Evolutionary conservation across 2,797 vertebrate species (phyloP).

Genomic region (Gymnocypris eckloni): DNA sequence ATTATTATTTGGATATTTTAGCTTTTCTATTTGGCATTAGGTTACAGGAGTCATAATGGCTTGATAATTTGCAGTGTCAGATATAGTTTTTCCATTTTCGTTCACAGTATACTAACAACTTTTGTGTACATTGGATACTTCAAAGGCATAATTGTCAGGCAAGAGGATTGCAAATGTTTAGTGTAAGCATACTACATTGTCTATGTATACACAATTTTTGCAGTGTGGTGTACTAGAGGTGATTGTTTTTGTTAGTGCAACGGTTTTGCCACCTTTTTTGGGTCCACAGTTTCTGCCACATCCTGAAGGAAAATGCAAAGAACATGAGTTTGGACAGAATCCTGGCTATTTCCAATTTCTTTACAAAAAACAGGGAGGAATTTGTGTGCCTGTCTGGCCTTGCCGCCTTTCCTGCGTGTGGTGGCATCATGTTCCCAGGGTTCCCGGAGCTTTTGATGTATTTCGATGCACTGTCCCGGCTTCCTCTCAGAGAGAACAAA

Average conservation of each 20-base stretch:
- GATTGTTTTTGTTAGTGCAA: slow-evolving; percentile 2
- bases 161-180: neutral
- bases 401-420: slow-evolving; percentile 70
- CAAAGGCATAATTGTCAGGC: slow-evolving; percentile 13
- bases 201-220: neutral
- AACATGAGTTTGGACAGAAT: slow-evolving; percentile 45
- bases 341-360: slow-evolving; percentile 35
- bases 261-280: neutral
- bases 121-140: neutral
- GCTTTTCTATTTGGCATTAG: slow-evolving; percentile 25
- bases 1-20: neutral
- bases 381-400: slow-evolving; percentile 75
- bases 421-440: slow-evolving; percentile 71
- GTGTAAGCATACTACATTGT: neutral
- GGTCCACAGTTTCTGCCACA: neutral
- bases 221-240: neutral
- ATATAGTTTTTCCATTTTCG: neutral
- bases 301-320: slow-evolving; percentile 39
- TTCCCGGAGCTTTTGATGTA: slow-evolving; percentile 35
- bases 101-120: neutral
- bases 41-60: slow-evolving; percentile 30
- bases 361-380: slow-evolving; percentile 63
- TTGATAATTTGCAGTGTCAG: slow-evolving; percentile 20
- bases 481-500: slow-evolving; percentile 5
- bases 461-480: slow-evolving; percentile 44